Base-by-base conservation (phyloP, 37 sponge, comb jelly and placozoan genomes). In the Mnemiopsis leidyi region DNA sequence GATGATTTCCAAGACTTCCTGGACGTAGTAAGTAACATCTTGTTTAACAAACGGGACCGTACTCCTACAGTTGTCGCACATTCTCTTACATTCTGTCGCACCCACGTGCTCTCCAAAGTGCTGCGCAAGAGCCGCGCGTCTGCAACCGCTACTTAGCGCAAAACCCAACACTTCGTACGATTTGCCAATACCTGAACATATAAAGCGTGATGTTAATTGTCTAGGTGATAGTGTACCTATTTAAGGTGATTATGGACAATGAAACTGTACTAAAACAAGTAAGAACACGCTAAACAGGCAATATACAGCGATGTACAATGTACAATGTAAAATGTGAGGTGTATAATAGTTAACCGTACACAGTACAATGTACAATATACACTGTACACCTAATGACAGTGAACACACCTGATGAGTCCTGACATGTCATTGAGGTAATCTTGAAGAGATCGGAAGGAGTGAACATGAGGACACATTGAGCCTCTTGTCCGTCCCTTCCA, bases 401-500 rank as follows among this genome's bases (percentile, higher is more conserved):
- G 9, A 48, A 48, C 61, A 5, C 5, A 40, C 82, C 38, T 7
- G 79, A 77, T 9, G 36, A 33, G 33, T 77, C 79, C 79, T 77
- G 79, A 77, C 79, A 77, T 33, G 32, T 31, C 79, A 77, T 77
- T 33, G 79, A 34, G 1, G 79, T 77, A 1, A 77, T 77, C 79
- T 77, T 77, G 79, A 77, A 77, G 32, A 77, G 30, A 83, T 95
- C 96, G n/a, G 93, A 69, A 0, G 93, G 93, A 23, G 95, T 93
- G 75, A 94, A 98, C 94, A 93, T 94, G n/a, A 95, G 21, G 76
- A 98, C 94, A 92, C 99, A 98, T 75, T 95, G 94, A 16, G 97
- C 96, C 3, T 94, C 38, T 38, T 33, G 32, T 0, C 99, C 97
- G 35, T 98, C 97, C 38, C 99, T 94, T 0, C 99, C 99, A 9